Evolutionary conservation across 2,888 invertebrate genomes (phyloP).

Genomic region (Eristalinus aeneus): DNA sequence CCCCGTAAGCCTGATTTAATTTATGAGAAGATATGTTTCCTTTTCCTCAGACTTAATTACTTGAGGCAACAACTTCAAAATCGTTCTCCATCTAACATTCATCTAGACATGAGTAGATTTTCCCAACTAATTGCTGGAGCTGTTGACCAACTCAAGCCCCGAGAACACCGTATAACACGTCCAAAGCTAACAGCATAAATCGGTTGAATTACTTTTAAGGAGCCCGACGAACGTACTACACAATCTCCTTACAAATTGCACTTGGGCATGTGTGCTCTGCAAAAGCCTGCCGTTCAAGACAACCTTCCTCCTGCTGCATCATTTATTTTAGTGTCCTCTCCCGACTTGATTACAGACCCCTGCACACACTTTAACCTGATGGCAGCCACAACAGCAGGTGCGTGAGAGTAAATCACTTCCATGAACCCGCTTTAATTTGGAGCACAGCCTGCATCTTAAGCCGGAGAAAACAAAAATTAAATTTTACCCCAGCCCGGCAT

Average conservation of each 20-base stretch:
- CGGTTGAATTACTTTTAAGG: background rate
- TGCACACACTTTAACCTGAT: constrained; percentile 34
- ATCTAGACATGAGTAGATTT: background rate
- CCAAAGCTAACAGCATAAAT: background rate
- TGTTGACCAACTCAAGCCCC: background rate
- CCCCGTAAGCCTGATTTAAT: background rate
- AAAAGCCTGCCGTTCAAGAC: background rate
- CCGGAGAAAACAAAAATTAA: constrained; percentile 17
- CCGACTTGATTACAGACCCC: constrained; percentile 28
- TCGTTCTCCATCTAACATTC: background rate
- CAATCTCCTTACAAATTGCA: background rate
- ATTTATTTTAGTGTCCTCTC: background rate
- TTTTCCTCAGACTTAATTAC: background rate
- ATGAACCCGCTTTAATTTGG: constrained; percentile 10
- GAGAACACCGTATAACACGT: background rate
- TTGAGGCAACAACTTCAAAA: background rate
- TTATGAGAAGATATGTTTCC: background rate
- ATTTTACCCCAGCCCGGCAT: constrained; percentile 13
- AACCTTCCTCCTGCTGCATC: background rate
- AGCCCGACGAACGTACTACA: background rate
- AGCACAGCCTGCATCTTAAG: constrained; percentile 43
- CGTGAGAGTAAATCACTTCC: constrained; percentile 10
- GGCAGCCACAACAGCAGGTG: constrained; percentile 28
- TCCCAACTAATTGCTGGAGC: background rate
- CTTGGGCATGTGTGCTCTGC: background rate